Evolutionary conservation across 1,140 invertebrate species (phyloP).

Genomic region (Maconellicoccus hirsutus): DNA sequence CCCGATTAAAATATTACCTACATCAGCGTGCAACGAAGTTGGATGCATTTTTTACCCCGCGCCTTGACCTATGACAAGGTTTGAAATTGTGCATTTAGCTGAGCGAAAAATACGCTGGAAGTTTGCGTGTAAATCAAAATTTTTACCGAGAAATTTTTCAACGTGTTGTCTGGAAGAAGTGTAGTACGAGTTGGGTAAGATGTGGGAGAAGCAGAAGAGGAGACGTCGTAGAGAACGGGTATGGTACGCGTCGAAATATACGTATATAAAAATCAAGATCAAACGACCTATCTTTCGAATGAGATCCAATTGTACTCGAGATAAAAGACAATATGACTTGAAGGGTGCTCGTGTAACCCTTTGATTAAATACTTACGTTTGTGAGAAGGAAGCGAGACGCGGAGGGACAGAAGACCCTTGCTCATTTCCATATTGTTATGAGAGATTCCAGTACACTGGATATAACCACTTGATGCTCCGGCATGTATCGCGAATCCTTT

Average conservation of each 20-base stretch:
- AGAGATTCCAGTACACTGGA: conserved; percentile 6
- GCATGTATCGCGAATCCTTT: too few relatives aligned
- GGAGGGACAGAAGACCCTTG: not conserved
- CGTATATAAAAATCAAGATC: not conserved
- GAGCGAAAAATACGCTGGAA: not conserved
- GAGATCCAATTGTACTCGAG: conserved; percentile 1
- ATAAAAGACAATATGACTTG: conserved; percentile 4
- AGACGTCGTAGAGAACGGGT: too few relatives aligned
- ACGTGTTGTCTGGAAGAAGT: too few relatives aligned
- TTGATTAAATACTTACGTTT: not conserved
- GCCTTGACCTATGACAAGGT: not conserved
- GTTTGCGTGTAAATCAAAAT: not conserved
- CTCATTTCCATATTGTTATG: conserved; percentile 9
- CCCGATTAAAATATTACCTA: conserved; percentile 1
- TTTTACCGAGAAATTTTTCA: too few relatives aligned
- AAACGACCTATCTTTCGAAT: not conserved
- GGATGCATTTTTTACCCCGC: not conserved
- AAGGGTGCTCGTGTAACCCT: conserved; percentile 2
- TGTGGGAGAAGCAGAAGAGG: too few relatives aligned
- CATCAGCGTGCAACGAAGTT: not conserved
- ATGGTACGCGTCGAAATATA: too few relatives aligned
- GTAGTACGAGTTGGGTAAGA: too few relatives aligned
- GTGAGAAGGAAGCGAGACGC: too few relatives aligned
- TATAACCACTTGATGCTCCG: conserved; percentile 1
- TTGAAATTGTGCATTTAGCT: too few relatives aligned